Percentiles rank a stretch among this genome's conserved stretches.
Conservation (phyloP, 2,888 invertebrate species). For the Drosophila limbata region DNA sequence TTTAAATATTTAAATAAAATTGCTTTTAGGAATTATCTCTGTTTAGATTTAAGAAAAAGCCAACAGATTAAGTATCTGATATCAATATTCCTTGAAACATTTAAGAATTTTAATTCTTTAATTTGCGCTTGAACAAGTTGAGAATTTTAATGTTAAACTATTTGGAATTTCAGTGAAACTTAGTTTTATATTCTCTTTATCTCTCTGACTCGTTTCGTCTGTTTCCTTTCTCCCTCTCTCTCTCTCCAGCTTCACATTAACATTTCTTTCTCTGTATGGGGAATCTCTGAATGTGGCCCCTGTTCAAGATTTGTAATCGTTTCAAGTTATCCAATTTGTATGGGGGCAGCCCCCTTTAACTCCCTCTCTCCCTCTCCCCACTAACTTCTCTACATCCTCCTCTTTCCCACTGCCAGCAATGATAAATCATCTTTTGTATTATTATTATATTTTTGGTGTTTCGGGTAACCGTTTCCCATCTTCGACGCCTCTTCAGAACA, state of each 20-base stretch:
- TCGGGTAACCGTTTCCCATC: slow-evolving; percentile 55
- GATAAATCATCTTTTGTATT: slow-evolving; percentile 76
- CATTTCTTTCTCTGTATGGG: slow-evolving; percentile 15
- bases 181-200: not conserved
- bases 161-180: too few species aligned
- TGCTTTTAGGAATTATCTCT: not conserved
- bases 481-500: slow-evolving; percentile 58
- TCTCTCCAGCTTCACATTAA: slow-evolving; percentile 16
- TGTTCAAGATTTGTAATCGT: slow-evolving; percentile 35
- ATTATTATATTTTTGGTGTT: slow-evolving; percentile 48
- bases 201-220: not conserved
- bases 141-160: not conserved
- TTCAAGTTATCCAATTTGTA: slow-evolving; percentile 73
- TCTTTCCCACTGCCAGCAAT: slow-evolving; percentile 42
- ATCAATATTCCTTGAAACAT: not conserved
- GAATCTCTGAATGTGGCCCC: slow-evolving; percentile 13
- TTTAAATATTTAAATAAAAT: slow-evolving; percentile 9
- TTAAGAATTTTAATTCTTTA: not conserved
- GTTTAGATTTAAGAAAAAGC: not conserved
- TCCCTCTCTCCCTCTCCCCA: slow-evolving; percentile 13
- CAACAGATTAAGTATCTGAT: not conserved
- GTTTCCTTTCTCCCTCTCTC: slow-evolving; percentile 1
- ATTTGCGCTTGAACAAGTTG: not conserved
- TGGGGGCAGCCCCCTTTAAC: slow-evolving; percentile 31
- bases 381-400: not conserved